Evolutionary conservation across 1,140 invertebrate genomes (phyloP).

Genomic region (Trissolcus basalis): DNA sequence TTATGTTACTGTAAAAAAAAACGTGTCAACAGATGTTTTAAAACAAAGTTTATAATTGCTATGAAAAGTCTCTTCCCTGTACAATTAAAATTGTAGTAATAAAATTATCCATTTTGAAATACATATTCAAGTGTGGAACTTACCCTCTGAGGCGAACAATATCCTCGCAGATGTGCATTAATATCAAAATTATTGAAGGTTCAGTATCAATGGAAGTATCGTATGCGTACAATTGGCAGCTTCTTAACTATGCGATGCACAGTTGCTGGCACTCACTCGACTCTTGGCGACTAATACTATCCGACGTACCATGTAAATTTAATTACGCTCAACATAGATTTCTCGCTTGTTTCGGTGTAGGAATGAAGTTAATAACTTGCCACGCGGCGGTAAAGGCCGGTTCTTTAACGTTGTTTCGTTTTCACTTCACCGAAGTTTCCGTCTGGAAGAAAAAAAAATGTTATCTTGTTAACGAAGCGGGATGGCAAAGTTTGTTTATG

Average conservation of each 20-base stretch:
- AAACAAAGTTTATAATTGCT: too few relatives aligned
- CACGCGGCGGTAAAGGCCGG: constrained; percentile 31
- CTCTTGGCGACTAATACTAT: constrained; percentile 45
- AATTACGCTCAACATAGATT: constrained; percentile 60
- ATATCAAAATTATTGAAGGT: constrained; percentile 9
- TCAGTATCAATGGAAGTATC: constrained; percentile 10
- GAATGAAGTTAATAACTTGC: constrained; percentile 63
- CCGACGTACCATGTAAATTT: constrained; percentile 59
- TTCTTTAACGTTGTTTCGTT: constrained; percentile 27
- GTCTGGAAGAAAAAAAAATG: constrained; percentile 5
- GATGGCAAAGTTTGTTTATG: background rate
- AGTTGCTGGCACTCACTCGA: constrained; percentile 2
- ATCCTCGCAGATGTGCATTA: background rate
- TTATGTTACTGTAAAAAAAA: too few relatives aligned
- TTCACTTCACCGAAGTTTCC: constrained; percentile 2
- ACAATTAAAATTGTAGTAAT: background rate
- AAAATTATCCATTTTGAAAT: too few relatives aligned
- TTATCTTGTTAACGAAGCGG: constrained; percentile 15
- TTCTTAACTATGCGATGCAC: constrained; percentile 19
- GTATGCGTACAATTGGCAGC: constrained; percentile 25
- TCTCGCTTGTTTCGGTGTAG: constrained; percentile 56
- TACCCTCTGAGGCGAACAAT: too few relatives aligned
- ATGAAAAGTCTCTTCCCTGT: too few relatives aligned
- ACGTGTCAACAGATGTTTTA: too few relatives aligned
- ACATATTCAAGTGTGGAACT: too few relatives aligned